These are phyloP conservation scores for Deroptyus accipitrinus DNA, from an alignment of 2,113 vertebrate genomes.

Conservation along the genomic window DNA sequence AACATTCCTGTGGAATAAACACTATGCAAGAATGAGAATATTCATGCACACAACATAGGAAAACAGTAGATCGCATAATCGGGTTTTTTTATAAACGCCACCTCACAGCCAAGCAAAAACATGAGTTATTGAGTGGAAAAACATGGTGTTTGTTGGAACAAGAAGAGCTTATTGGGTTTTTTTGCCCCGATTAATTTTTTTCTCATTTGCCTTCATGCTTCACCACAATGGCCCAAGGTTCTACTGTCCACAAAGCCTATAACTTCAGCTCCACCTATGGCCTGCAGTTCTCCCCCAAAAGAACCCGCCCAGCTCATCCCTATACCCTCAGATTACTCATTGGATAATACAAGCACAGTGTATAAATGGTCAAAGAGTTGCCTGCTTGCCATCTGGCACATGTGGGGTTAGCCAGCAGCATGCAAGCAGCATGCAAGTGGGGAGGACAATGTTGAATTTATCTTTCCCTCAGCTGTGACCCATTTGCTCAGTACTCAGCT, in stretches of 20 bases:
- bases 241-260: background rate
- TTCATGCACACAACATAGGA: background rate
- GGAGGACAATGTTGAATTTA: accelerated
- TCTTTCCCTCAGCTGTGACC: background rate
- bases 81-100: background rate
- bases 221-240: background rate
- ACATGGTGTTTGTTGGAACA: background rate
- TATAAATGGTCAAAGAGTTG: background rate
- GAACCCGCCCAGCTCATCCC: background rate
- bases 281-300: background rate
- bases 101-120: background rate
- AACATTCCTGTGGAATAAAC: background rate
- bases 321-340: too few relatives aligned
- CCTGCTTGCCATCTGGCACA: accelerated
- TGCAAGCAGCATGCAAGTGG: accelerated
- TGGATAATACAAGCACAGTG: background rate
- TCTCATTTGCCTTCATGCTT: background rate
- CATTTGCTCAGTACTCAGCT: background rate
- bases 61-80: background rate
- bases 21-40: background rate
- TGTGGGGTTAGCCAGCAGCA: background rate
- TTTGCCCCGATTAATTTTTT: background rate
- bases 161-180: background rate
- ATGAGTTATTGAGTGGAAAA: background rate
- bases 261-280: background rate